phyloP scores from a whole-genome alignment of 2,113 vertebrate genomes.

The rabbit (Oryctolagus cuniculus) region mOryCun1.1 NC_091443.1:45497501-45498000 shows the following conservation, averaged over 20 bases:
- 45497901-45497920: not conserved
- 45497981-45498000: not conserved
- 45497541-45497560: not conserved
- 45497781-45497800: not conserved
- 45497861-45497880: not conserved
- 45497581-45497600: not conserved
- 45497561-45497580: not conserved
- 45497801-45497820: not conserved
- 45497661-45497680: accelerated
- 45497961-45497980: not conserved
- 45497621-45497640: not conserved
- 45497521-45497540: not conserved
- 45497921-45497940: not conserved
- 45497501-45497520: not conserved
- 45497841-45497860: constrained; percentile 26
- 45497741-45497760: not conserved
- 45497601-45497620: not conserved
- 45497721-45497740: not conserved
- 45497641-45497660: not conserved
- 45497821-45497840: not conserved
- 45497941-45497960: not conserved
- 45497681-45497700: no score
- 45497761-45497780: not conserved
- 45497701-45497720: no score
- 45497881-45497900: not conserved